Conservation (phyloP, 2,888 invertebrate species). For the Mythimna pallens region DNA sequence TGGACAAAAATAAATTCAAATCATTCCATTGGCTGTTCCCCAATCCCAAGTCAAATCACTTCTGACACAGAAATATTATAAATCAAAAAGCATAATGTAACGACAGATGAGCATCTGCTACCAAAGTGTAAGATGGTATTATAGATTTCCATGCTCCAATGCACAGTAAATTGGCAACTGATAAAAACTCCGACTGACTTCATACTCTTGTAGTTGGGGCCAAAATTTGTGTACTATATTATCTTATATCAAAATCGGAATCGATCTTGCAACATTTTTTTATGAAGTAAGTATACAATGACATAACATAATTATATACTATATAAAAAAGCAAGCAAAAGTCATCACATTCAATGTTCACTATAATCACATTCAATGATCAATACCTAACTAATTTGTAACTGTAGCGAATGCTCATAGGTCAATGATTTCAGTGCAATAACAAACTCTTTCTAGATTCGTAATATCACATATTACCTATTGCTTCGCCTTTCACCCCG, state of each 20-base stretch:
- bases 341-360: too few species aligned
- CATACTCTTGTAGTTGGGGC: not conserved
- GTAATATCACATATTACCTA: not conserved
- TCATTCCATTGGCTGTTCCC: slow-evolving; percentile 3
- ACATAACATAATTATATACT: too few species aligned
- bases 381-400: slow-evolving; percentile 1
- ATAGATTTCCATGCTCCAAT: slow-evolving; percentile 22
- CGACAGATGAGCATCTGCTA: not conserved
- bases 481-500: too few species aligned
- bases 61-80: not conserved
- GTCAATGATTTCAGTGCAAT: not conserved
- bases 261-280: not conserved
- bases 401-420: not conserved
- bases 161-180: slow-evolving; percentile 40
- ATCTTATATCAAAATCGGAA: not conserved
- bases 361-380: too few species aligned
- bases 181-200: slow-evolving; percentile 3
- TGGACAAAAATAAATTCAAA: not conserved
- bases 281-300: too few species aligned
- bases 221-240: slow-evolving; percentile 9
- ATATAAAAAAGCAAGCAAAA: too few species aligned
- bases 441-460: not conserved
- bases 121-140: not conserved
- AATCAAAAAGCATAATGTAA: not conserved
- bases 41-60: not conserved